These are phyloP conservation scores for Laupala kohalensis DNA, from an alignment of 1,140 invertebrate genomes.

Conservation along the genomic window DNA sequence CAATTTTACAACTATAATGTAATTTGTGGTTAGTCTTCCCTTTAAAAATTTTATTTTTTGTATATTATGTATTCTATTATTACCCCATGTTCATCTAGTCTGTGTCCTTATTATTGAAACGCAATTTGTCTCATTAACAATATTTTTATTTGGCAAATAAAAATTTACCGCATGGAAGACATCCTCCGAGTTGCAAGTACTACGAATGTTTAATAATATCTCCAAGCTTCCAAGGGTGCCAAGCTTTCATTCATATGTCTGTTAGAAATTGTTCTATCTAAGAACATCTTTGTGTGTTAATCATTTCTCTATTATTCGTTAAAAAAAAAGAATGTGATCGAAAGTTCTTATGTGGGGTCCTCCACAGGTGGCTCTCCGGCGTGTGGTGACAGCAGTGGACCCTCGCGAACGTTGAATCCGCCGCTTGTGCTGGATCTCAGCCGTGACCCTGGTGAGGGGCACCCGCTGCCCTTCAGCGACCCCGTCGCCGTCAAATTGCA, in stretches of 20 bases:
- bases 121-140: too few relatives aligned
- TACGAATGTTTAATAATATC: background rate
- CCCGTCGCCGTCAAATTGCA: background rate
- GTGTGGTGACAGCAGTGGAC: constrained; percentile 7
- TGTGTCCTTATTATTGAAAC: too few relatives aligned
- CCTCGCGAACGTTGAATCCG: constrained; percentile 1
- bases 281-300: background rate
- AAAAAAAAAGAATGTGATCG: background rate
- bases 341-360: background rate
- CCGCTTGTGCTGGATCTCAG: constrained; percentile 13
- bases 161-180: too few relatives aligned
- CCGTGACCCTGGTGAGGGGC: constrained; percentile 13
- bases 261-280: too few relatives aligned
- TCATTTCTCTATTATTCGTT: background rate
- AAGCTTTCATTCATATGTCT: background rate
- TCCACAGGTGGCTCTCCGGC: constrained; percentile 13
- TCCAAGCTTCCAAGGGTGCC: background rate
- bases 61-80: too few relatives aligned
- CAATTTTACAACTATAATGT: too few relatives aligned
- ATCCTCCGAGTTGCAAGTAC: too few relatives aligned
- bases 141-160: too few relatives aligned
- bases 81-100: too few relatives aligned
- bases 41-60: too few relatives aligned
- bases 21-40: too few relatives aligned
- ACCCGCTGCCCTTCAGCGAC: constrained; percentile 8